Evolutionary conservation across 1,140 invertebrate genomes (phyloP).

Genomic region (Aphaenogaster rudis): DNA sequence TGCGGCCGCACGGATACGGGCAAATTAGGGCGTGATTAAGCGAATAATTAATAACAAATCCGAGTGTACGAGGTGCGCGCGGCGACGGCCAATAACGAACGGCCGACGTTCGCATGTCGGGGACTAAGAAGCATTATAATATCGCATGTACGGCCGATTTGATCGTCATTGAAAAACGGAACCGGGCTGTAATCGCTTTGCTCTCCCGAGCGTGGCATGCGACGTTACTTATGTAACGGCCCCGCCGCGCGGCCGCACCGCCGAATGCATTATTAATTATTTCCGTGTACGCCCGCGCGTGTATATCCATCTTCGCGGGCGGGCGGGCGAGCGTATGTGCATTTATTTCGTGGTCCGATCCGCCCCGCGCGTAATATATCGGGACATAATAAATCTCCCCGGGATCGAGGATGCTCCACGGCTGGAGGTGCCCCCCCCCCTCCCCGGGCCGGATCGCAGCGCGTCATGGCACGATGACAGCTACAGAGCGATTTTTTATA

Average conservation of each 20-base stretch:
- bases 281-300: conserved; percentile 33
- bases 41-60: conserved; percentile 64
- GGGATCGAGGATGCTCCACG: conserved; percentile 39
- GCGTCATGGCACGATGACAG: conserved; percentile 56
- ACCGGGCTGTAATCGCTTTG: conserved; percentile 57
- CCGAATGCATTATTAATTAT: conserved; percentile 65
- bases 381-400: conserved; percentile 57
- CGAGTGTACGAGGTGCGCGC: conserved; percentile 8
- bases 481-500: conserved; percentile 63
- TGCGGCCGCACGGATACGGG: conserved; percentile 28
- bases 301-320: conserved; percentile 52
- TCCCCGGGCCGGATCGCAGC: conserved; percentile 10
- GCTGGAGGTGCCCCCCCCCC: not conserved
- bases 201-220: conserved; percentile 49
- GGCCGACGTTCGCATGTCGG: conserved; percentile 49
- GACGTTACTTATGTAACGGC: conserved; percentile 51
- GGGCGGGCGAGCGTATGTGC: conserved; percentile 37
- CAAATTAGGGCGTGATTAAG: conserved; percentile 62
- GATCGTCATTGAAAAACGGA: conserved; percentile 57
- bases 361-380: conserved; percentile 12
- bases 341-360: conserved; percentile 2
- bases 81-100: conserved; percentile 22
- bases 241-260: conserved; percentile 11
- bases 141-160: conserved; percentile 54
- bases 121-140: conserved; percentile 52